Base-by-base conservation (phyloP, 2,888 invertebrate genomes). In the Athalia cordata region DNA sequence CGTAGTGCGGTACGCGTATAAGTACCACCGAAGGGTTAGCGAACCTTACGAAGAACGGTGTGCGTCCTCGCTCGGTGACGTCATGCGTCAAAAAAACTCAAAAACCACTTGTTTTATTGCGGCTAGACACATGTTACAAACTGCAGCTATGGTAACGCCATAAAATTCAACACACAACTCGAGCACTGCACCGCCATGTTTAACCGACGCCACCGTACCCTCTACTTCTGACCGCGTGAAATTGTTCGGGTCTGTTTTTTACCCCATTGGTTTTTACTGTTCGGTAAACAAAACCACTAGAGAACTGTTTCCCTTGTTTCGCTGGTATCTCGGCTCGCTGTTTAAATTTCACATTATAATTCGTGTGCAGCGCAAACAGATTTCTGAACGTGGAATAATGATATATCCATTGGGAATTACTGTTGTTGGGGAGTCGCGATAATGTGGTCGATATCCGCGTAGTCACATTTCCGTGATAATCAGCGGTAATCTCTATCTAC, bases 21-120 rank as follows among this genome's bases (percentile, higher is more conserved):
- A 29, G 29, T 29, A 29, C 29, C 29, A 29, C 68, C 57, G 72
- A 62, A 78, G 78, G 77, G 77, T 66, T 66, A 66, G 67, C 65
- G 65, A 65, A 49, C 77, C n/a, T 15, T 29, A 2, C 29, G 29
- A 2, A 9, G 4, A 13, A 43, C 45, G 43, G 47, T 67, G n/a
- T 9, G 57, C 57, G 57, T 11, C 43, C 4, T n/a, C 43, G 7
- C 13, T 11, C 64, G 62, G 50, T 72, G 78, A 78, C 72, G 78
- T 74, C 64, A 78, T 64, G 74, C 64, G 61, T 62, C 57, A 75
- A 75, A 75, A 75, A 75, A 61, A 59, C 59, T 52, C 13, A 75
- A 75, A 70, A 61, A 75, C 15, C 75, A 75, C 75, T 75, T 75
- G 75, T 75, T 75, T 75, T 75, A 62, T 75, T 75, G 62, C 52